Evolutionary conservation across 2,888 invertebrate species (phyloP).

Genomic region (Conomelus anceps): DNA sequence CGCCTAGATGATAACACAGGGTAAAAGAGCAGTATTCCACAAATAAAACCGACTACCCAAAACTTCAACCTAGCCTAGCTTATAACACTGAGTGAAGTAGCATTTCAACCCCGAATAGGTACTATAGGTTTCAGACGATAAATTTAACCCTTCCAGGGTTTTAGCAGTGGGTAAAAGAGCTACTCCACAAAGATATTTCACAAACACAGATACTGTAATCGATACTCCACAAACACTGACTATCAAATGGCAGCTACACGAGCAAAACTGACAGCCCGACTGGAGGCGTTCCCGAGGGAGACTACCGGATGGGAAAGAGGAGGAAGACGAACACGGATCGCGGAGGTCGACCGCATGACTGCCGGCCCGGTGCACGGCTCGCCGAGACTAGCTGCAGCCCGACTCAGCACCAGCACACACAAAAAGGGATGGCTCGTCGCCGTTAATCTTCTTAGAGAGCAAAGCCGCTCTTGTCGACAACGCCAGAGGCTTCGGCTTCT

Average conservation of each 20-base stretch:
- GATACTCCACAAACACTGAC: neutral
- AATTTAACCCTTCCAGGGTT: too few relatives aligned
- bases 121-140: too few relatives aligned
- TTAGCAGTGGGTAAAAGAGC: too few relatives aligned
- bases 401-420: slow-evolving; percentile 23
- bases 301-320: neutral
- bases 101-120: too few relatives aligned
- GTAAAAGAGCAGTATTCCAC: too few relatives aligned
- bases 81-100: too few relatives aligned
- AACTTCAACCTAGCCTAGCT: too few relatives aligned
- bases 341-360: neutral
- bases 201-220: too few relatives aligned
- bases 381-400: neutral
- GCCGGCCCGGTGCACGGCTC: neutral
- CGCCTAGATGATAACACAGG: too few relatives aligned
- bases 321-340: neutral
- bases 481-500: neutral
- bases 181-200: too few relatives aligned
- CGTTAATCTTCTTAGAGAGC: slow-evolving; percentile 33
- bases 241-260: neutral
- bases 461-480: slow-evolving; percentile 20
- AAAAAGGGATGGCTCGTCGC: slow-evolving; percentile 34
- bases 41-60: too few relatives aligned
- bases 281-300: too few relatives aligned
- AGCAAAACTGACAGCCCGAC: neutral